Base-by-base conservation (phyloP, 2,113 vertebrate species). In the Axis porcinus region DNA sequence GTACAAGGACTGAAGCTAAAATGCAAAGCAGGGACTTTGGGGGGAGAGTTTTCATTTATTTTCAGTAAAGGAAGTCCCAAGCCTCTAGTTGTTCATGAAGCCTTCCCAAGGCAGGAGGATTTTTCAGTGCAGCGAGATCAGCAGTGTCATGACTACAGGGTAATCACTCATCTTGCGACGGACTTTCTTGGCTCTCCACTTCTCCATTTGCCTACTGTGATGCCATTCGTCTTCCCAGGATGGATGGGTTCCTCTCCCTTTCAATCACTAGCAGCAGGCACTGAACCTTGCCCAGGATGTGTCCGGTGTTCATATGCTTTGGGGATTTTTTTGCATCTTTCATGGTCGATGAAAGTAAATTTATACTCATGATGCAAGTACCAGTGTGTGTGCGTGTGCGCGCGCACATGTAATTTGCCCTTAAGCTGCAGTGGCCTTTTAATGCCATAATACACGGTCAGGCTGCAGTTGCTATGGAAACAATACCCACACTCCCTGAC, bases 21-120 rank as follows among this genome's bases (percentile, higher is more conserved):
- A 97, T 95, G 79, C 92, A 97, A 97, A 98, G 92, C 64, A 94
- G 86, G 85, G 91, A 85, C 87, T 95, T 96, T 33, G 1, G 15
- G 91, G 64, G n/a, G 9, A 45, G 93, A 92, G 28, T 83, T 87
- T 95, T 94, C 96, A 95, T 97, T 97, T 96, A 93, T 95, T 97
- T 97, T 97, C 23, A 7, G 58, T 97, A 94, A 96, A 97, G 60
- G 47, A 90, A 97, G 82, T 95, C 94, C 86, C 88, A 92, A 86
- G 43, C 85, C 50, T 90, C 76, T 7, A 30, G 64, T 83, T 85
- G 57, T 94, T 96, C 95, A 50, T 52, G 64, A 91, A 97, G 58
- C 17, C 43, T 97, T 95, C 92, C 52, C 47, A 74, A 81, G 62
- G 64, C 54, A 57, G 74, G 60, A 85, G 43, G 36, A 86, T 94